Evolutionary conservation across 2,113 vertebrate species (phyloP).

Genomic region (Dicerorhinus sumatrensis): DNA sequence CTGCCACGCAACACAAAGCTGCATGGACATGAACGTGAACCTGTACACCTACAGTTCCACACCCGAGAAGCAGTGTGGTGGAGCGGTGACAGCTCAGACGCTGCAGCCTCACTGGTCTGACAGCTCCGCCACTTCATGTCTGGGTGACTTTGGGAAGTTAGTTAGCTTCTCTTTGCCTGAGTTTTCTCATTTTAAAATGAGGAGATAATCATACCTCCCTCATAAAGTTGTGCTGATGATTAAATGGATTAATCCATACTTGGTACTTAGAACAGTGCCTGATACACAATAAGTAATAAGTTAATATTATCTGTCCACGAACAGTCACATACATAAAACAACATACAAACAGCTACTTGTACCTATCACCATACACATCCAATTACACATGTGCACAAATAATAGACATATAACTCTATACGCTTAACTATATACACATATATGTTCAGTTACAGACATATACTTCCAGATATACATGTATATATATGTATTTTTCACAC

Average conservation of each 20-base stretch:
- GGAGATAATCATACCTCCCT: background rate
- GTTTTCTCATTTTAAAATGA: slow-evolving; percentile 8
- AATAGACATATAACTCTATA: background rate
- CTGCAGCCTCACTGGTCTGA: background rate
- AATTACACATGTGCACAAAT: background rate
- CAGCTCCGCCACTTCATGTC: background rate
- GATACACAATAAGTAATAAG: background rate
- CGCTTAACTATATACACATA: background rate
- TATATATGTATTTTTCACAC: background rate
- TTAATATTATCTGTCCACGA: background rate
- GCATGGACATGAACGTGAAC: background rate
- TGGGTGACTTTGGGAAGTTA: slow-evolving; percentile 19
- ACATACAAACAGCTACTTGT: background rate
- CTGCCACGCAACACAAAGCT: background rate
- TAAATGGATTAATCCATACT: background rate
- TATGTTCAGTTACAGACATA: background rate
- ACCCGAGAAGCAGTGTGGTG: background rate
- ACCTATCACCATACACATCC: background rate
- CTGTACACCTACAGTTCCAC: background rate
- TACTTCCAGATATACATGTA: background rate
- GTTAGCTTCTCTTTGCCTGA: slow-evolving; percentile 14
- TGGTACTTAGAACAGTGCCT: background rate
- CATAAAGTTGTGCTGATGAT: background rate
- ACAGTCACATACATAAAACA: background rate
- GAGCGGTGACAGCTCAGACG: background rate